phyloP scores from a whole-genome alignment of 2,113 vertebrate genomes.

The Atlantisia rogersi region DNA sequence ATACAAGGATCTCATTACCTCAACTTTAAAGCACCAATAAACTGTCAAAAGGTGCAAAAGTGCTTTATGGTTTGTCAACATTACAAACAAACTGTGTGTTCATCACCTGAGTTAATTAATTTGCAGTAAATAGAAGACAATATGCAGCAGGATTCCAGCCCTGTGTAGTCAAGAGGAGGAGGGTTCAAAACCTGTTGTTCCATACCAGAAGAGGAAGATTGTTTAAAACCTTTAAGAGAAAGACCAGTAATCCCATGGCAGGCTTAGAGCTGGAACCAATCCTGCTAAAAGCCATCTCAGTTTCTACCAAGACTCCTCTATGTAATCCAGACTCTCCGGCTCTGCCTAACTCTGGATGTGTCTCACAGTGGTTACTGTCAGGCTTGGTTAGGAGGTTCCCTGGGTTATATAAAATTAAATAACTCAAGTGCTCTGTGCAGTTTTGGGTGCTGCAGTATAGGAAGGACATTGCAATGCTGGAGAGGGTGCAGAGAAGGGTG shows the following conservation, averaged over 20 bases:
- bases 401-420: not conserved
- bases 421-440: too few species aligned
- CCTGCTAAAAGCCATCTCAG: not conserved
- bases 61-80: conserved; percentile 33
- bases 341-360: not conserved
- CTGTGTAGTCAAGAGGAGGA: not conserved
- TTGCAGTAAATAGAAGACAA: not conserved
- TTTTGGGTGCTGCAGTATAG: too few species aligned
- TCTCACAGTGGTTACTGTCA: not conserved
- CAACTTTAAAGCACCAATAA: not conserved
- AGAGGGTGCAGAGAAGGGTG: too few species aligned
- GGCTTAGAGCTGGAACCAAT: not conserved
- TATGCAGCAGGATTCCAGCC: not conserved
- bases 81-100: not conserved
- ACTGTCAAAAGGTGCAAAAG: conserved; percentile 8
- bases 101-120: not conserved
- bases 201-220: not conserved
- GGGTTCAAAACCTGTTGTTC: not conserved
- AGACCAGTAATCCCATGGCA: not conserved
- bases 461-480: too few species aligned
- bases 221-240: not conserved
- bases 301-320: not conserved
- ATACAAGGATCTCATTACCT: not conserved
- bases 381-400: not conserved
- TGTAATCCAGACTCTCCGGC: not conserved